A percentile compares a stretch with the other conserved stretches of the same genome.
Conservation (phyloP, 2,113 vertebrate species). For the Strix uralensis region DNA sequence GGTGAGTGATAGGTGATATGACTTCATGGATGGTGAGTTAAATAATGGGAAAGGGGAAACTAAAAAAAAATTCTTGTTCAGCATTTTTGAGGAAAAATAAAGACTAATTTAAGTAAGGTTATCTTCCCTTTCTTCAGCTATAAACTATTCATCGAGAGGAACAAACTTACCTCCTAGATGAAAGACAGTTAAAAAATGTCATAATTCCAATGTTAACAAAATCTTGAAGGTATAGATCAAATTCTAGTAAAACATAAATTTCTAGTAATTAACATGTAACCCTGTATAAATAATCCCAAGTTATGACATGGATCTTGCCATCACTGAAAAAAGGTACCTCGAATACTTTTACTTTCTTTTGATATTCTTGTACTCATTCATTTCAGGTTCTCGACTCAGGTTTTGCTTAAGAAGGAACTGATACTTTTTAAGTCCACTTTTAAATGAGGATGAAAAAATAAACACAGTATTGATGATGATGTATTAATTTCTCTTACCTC, state of each 20-base stretch:
- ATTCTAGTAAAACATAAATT: neutral
- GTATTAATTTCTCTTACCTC: neutral
- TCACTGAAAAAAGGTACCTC: neutral
- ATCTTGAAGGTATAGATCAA: neutral
- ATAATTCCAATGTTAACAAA: neutral
- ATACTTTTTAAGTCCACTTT: neutral
- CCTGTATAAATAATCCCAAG: neutral
- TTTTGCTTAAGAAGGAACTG: neutral
- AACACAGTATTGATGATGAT: neutral
- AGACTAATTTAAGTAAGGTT: neutral
- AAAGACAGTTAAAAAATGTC: neutral
- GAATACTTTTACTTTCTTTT: neutral
- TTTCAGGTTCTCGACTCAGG: neutral
- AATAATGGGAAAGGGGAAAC: neutral
- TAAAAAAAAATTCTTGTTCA: neutral
- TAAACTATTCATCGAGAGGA: neutral
- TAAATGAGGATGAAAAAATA: neutral
- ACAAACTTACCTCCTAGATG: neutral
- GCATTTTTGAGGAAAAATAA: neutral
- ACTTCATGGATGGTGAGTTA: neutral
- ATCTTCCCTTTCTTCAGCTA: neutral
- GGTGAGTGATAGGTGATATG: neutral
- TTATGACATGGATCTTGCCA: neutral
- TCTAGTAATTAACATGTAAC: neutral
- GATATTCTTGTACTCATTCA: neutral